These are phyloP conservation scores for Penaeus chinensis DNA, from an alignment of 1,140 invertebrate genomes.

Conservation along the genomic window DNA sequence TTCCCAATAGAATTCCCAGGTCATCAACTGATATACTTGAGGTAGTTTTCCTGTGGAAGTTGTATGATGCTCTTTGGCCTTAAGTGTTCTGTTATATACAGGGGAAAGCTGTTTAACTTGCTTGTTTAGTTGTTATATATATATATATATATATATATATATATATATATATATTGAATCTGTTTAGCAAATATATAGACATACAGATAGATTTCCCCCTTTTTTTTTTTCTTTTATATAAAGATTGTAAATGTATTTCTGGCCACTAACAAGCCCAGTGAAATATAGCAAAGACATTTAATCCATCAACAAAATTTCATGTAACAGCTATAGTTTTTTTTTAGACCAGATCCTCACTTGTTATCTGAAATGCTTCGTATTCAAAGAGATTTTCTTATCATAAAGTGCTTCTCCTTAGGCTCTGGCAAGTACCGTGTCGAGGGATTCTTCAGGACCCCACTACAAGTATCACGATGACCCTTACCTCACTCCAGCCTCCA, in stretches of 20 bases:
- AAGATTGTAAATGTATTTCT: no score
- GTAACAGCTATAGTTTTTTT: no score
- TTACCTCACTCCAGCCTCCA: slow-evolving; percentile 84
- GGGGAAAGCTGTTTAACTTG: no score
- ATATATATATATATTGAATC: no score
- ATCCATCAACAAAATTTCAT: no score
- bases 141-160: no score
- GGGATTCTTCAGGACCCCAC: slow-evolving; percentile 83
- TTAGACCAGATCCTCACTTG: not conserved
- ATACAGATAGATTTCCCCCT: no score
- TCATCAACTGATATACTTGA: slow-evolving; percentile 83
- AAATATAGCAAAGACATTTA: no score
- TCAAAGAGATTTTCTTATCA: not conserved
- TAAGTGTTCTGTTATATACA: slow-evolving; percentile 12
- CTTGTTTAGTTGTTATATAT: no score
- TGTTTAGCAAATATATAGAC: no score
- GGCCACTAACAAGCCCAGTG: no score
- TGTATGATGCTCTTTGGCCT: slow-evolving; percentile 32
- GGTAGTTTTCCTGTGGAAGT: slow-evolving; percentile 66
- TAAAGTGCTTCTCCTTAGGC: slow-evolving; percentile 70
- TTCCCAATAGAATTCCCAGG: slow-evolving; percentile 79
- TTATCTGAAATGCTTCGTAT: not conserved
- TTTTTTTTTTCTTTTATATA: no score
- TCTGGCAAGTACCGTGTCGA: slow-evolving; percentile 78
- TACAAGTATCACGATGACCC: slow-evolving; percentile 94